Percentiles rank a stretch among this genome's conserved stretches.
Conservation (phyloP, 64 coral and sea anemone species). For the Platygyra sinensis region DNA sequence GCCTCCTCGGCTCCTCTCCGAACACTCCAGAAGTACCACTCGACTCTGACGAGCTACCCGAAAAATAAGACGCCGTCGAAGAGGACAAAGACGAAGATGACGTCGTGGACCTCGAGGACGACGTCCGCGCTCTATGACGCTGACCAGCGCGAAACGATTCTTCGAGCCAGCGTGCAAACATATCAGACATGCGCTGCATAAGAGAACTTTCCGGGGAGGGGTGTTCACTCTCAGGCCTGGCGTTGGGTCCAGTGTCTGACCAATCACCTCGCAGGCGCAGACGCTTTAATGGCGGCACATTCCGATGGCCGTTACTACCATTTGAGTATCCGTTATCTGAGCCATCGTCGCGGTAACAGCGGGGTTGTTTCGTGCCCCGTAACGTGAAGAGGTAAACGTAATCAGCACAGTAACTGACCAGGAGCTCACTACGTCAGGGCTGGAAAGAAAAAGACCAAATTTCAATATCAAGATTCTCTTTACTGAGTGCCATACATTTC, state of each 20-base stretch:
- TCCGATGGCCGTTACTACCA: slow-evolving; percentile 58
- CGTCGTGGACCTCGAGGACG: slow-evolving; percentile 14
- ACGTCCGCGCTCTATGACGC: slow-evolving; percentile 58
- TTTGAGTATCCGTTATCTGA: slow-evolving; percentile 59
- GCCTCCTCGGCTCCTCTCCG: slow-evolving; percentile 41
- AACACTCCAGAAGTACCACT: slow-evolving; percentile 8
- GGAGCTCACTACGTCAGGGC: slow-evolving; percentile 83
- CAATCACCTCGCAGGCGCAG: slow-evolving; percentile 93
- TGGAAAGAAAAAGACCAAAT: slow-evolving; percentile 38
- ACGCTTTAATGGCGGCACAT: slow-evolving; percentile 79
- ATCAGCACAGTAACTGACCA: slow-evolving; percentile 94
- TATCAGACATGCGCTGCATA: slow-evolving; percentile 93
- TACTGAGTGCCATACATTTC: not conserved
- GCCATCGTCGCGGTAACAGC: slow-evolving; percentile 10
- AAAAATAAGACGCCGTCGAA: slow-evolving; percentile 37
- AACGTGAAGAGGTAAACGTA: slow-evolving; percentile 89
- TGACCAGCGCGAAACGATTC: slow-evolving; percentile 90
- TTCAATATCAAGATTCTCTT: not conserved
- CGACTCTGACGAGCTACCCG: slow-evolving; percentile 54
- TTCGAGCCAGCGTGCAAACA: slow-evolving; percentile 94
- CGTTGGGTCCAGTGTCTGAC: slow-evolving; percentile 97
- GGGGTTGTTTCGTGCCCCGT: slow-evolving; percentile 42
- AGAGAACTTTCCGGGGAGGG: slow-evolving; percentile 74
- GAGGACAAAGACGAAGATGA: slow-evolving; percentile 44
- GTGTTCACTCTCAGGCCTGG: slow-evolving; percentile 89